Base-by-base conservation (phyloP, 2,113 vertebrate genomes). In the Platysteira castanea region DNA sequence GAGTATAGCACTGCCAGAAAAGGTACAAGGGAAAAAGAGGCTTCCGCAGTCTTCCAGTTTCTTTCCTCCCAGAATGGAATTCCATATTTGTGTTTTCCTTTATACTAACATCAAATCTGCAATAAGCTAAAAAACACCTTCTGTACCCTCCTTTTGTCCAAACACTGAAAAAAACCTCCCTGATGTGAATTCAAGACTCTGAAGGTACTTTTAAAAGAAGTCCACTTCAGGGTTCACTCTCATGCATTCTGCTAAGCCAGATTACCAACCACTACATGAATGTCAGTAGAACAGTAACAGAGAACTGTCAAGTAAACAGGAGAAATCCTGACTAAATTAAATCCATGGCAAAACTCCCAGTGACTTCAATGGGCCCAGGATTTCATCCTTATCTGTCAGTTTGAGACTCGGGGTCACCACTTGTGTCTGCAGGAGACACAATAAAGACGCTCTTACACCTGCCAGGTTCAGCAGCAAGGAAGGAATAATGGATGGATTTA, bases 101-200 rank as follows among this genome's bases (percentile, higher is more conserved):
- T 87, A 49, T 50, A 59, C 4, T 35, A 50, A 47, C 5, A 86
- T 17, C 18, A 90, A 67, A 92, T 26, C 23, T 44, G 9, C 35
- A 83, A 24, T 7, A 22, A 77, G 16, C 14, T 53, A 35, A 42
- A 68, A 60, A 20, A 3, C 10, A 65, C 5, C 8, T 35, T 69
- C 28, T 80, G 26, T 30, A 54, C 21, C 42, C 84, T 75, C 24
- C 39, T 95, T 95, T 84, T 77, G 35, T 89, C 79, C 78, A 76
- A 28, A 77, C 73, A 87, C 80, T n/a, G 69, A 70, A 95, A 78
- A 64, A 95, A 82, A 87, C 27, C 9, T 24, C 53, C 5, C 39
- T 88, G 47, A 89, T 81, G 6, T 79, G 79, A 96, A 83, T 90
- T 95, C 84, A 26, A 90, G 23, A 63, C 77, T 96, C 79, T 76